Conservation (phyloP, 1,140 invertebrate genomes). For the Tetragnatha versicolor region DNA sequence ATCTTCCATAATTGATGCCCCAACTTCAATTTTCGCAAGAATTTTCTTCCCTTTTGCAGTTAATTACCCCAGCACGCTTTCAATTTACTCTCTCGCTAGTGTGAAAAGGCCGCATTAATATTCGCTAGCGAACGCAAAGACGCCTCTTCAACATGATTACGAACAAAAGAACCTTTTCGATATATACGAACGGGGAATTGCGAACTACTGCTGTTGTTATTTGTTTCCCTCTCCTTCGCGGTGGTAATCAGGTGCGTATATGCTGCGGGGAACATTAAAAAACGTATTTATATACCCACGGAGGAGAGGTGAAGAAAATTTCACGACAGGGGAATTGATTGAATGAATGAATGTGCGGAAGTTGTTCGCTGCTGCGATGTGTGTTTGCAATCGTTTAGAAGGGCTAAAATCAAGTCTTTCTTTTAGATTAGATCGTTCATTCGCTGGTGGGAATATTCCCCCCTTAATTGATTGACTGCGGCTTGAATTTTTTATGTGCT, state of each 20-base stretch:
- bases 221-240: neutral
- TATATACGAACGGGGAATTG: no score
- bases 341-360: neutral
- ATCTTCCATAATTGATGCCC: neutral
- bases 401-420: neutral
- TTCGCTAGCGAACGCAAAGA: no score
- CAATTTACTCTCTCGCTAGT: neutral
- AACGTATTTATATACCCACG: conserved; percentile 11
- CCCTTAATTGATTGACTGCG: no score
- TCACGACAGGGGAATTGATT: neutral
- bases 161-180: no score
- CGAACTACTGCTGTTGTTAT: no score
- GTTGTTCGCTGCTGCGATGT: neutral
- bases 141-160: no score
- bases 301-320: neutral
- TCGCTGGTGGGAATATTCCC: no score
- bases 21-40: neutral
- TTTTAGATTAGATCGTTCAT: neutral
- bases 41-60: no score
- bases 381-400: neutral
- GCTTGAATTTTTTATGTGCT: no score
- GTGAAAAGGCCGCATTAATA: neutral
- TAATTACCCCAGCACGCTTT: neutral
- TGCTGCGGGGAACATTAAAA: neutral
- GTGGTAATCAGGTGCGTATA: neutral